Evolutionary conservation across 2,113 vertebrate species (phyloP).

Genomic region (Pholis gunnellus): DNA sequence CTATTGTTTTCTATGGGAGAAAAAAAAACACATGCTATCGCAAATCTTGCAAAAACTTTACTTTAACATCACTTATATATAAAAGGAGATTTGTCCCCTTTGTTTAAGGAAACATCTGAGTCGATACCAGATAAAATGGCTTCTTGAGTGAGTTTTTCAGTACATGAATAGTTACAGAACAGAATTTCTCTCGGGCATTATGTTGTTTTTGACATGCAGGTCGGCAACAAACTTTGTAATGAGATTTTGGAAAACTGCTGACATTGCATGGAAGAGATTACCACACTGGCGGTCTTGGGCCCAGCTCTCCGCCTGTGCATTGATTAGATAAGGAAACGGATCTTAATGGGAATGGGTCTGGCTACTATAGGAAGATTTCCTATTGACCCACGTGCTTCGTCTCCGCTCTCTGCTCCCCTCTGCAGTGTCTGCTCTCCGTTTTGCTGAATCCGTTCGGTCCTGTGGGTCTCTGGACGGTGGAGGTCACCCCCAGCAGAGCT

Average conservation of each 20-base stretch:
- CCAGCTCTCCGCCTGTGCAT: slow-evolving; percentile 54
- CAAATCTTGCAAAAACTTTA: not conserved
- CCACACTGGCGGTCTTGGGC: slow-evolving; percentile 28
- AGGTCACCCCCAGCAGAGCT: slow-evolving; percentile 74
- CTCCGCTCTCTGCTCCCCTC: slow-evolving; percentile 37
- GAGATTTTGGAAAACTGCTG: slow-evolving; percentile 72
- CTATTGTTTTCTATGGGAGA: not conserved
- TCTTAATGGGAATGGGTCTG: slow-evolving; percentile 20
- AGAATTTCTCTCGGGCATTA: slow-evolving; percentile 7
- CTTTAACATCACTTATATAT: not conserved
- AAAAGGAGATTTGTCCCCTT: not conserved
- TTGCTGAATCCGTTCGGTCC: slow-evolving; percentile 69
- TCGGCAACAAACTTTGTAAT: slow-evolving; percentile 62
- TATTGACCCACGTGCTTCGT: slow-evolving; percentile 62
- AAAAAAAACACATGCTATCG: not conserved
- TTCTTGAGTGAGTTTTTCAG: slow-evolving; percentile 12
- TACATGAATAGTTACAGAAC: slow-evolving; percentile 9
- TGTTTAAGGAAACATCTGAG: not conserved
- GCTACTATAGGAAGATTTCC: slow-evolving; percentile 45
- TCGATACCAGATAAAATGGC: not conserved
- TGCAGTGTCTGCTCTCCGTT: slow-evolving; percentile 43
- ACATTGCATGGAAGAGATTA: slow-evolving; percentile 68
- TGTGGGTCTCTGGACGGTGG: slow-evolving; percentile 51
- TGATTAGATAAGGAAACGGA: slow-evolving; percentile 73
- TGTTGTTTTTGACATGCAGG: slow-evolving; percentile 55